Base-by-base conservation (phyloP, 2,797 vertebrate genomes). In the Hirundo rustica region DNA sequence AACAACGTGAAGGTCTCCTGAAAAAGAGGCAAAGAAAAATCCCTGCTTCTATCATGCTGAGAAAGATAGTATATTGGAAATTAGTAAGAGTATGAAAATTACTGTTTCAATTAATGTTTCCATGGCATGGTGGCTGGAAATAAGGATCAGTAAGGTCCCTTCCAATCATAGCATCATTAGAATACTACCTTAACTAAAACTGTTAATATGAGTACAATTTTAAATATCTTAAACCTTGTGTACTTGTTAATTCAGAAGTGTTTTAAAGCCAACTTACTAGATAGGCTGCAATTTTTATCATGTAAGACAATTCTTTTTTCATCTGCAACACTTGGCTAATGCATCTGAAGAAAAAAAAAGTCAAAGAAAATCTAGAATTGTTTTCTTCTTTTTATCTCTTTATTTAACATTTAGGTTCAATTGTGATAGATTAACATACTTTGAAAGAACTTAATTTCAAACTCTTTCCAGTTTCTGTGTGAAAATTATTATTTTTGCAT, bases 41-140 rank as follows among this genome's bases (percentile, higher is more conserved):
- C 16, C 10, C 8, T 17, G 7, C 29, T 44, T 75, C 44, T 54
- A 50, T 12, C 13, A 38, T 22, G 6, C 9, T 72, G 36, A 70
- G 21, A 77, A 62, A 82, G 10, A 67, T 10, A 47, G 48, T 34
- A 0, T 36, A 85, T 62, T 45, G 5, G 14, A 70, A 77, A 61
- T 16, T 1, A 70, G 0, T 19, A 47, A 32, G 17, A 17, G n/a
- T 42, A 36, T 58, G 17, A 80, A 64, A 88, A 70, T n/a, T 32
- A 19, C 4, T 45, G 5, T 67, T 84, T 65, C 25, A 47, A 13
- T 7, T 55, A n/a, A 27, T 55, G 10, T 72, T 72, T 55, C 13
- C 2, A 27, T 23, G 10, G 5, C 5, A 42, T 7, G 2, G 5
- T 23, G 2, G 2, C 4, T 74, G 14, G 11, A 70, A 55, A 16